A percentile compares a stretch with the other conserved stretches of the same genome.
Evolutionary conservation across 2,113 vertebrate genomes (phyloP).

Genomic region (Caranx melampygus): DNA sequence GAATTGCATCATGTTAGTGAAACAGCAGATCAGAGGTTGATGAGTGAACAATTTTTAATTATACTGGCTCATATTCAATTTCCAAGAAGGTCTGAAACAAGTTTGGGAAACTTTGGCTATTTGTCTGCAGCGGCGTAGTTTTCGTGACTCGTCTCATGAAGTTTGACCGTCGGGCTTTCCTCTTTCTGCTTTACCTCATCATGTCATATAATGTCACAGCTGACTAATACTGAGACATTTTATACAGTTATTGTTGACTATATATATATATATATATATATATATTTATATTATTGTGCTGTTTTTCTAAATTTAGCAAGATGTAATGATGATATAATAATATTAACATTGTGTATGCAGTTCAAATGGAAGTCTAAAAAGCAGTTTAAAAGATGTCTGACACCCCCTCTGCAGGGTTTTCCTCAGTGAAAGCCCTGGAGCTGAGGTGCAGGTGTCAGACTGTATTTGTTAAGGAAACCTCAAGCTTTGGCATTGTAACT

Average conservation of each 20-base stretch:
- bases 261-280: too few species aligned
- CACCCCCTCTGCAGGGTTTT: conserved; percentile 45
- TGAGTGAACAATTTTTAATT: neutral
- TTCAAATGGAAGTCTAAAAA: conserved; percentile 2
- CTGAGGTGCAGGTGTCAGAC: conserved; percentile 69
- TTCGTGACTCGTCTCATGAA: neutral
- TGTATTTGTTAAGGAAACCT: conserved; percentile 77
- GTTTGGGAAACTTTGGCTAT: neutral
- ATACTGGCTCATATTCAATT: neutral
- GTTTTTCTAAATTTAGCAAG: neutral
- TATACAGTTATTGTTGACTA: neutral
- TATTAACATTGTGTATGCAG: neutral
- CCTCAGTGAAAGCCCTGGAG: conserved; percentile 50
- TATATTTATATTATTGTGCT: neutral
- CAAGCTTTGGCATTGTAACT: conserved; percentile 80
- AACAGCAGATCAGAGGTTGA: neutral
- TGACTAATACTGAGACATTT: neutral
- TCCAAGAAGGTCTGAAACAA: neutral
- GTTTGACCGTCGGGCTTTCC: neutral
- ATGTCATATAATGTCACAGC: neutral
- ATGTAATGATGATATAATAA: neutral
- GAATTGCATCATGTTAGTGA: neutral
- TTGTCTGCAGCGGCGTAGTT: neutral
- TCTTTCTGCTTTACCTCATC: neutral
- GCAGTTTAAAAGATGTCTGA: conserved; percentile 24